These are phyloP conservation scores for Spisula subtruncata DNA, from an alignment of 2,888 invertebrate species.

Conservation along the genomic window DNA sequence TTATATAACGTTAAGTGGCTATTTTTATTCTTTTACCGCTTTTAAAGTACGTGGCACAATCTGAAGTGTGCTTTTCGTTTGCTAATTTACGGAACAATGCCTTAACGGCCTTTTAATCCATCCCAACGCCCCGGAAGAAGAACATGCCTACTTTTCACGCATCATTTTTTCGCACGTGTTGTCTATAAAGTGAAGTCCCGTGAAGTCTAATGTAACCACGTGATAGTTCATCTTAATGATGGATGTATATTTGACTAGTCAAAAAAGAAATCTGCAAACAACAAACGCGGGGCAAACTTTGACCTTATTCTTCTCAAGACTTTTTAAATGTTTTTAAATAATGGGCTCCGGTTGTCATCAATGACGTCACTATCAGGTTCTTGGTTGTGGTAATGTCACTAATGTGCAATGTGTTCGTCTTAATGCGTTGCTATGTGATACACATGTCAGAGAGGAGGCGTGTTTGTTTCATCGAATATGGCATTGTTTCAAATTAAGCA, in stretches of 20 bases:
- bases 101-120: background rate
- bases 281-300: background rate
- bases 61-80: slow-evolving; percentile 1
- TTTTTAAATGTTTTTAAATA: background rate
- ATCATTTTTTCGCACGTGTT: slow-evolving; percentile 2
- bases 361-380: too few species aligned
- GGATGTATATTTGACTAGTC: slow-evolving; percentile 9
- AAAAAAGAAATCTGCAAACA: background rate
- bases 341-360: too few species aligned
- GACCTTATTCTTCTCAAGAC: background rate
- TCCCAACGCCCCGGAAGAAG: slow-evolving; percentile 14
- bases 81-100: slow-evolving; percentile 25
- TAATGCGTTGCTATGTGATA: too few species aligned
- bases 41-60: background rate
- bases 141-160: background rate
- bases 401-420: too few species aligned
- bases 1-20: slow-evolving; percentile 18
- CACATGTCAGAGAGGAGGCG: too few species aligned
- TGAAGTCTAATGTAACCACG: slow-evolving; percentile 4
- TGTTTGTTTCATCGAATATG: too few species aligned
- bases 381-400: too few species aligned
- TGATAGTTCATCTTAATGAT: slow-evolving; percentile 5
- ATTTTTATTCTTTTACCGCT: slow-evolving; percentile 17
- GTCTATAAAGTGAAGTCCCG: slow-evolving; percentile 3
- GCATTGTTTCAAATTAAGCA: too few species aligned